Percentiles rank a stretch among this genome's conserved stretches.
These are phyloP conservation scores for Bugula neritina DNA, from an alignment of 2,888 invertebrate species.

Conservation along the genomic window DNA sequence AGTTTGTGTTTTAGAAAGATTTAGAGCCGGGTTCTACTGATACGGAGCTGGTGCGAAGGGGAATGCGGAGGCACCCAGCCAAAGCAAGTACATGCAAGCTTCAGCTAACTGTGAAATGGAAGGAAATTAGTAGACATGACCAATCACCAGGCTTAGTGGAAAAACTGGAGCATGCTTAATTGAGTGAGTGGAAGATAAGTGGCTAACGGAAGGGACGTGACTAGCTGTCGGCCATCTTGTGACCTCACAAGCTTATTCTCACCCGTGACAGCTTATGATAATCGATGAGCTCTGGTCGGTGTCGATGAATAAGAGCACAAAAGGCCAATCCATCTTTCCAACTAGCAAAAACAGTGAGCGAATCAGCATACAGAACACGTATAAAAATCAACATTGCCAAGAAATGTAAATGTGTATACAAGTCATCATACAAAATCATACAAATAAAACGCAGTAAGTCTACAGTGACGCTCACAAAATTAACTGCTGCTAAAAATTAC, in stretches of 20 bases:
- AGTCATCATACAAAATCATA: too few relatives aligned
- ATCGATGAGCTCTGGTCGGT: conserved; percentile 97
- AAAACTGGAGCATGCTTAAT: not conserved
- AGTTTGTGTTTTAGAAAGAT: too few relatives aligned
- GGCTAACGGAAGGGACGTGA: not conserved
- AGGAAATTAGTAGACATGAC: conserved; percentile 24
- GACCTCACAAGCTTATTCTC: conserved; percentile 32
- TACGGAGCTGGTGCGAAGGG: too few relatives aligned
- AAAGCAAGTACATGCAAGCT: not conserved
- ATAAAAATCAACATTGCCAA: too few relatives aligned
- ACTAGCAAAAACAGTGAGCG: conserved; percentile 58
- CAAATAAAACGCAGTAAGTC: too few relatives aligned
- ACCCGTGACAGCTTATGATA: conserved; percentile 94
- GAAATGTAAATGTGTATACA: too few relatives aligned
- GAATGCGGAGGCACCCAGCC: too few relatives aligned
- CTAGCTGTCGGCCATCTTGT: not conserved
- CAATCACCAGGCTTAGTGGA: not conserved
- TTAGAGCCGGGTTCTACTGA: too few relatives aligned
- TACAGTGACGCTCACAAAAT: too few relatives aligned
- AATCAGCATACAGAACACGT: too few relatives aligned
- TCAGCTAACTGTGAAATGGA: not conserved
- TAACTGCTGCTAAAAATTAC: too few relatives aligned
- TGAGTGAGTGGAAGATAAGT: not conserved
- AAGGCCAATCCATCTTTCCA: conserved; percentile 99
- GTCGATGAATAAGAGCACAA: conserved; percentile 98